A percentile compares a stretch with the other conserved stretches of the same genome.
phyloP scores from a whole-genome alignment of 2,113 vertebrate species.

The Mesitornis unicolor region DNA sequence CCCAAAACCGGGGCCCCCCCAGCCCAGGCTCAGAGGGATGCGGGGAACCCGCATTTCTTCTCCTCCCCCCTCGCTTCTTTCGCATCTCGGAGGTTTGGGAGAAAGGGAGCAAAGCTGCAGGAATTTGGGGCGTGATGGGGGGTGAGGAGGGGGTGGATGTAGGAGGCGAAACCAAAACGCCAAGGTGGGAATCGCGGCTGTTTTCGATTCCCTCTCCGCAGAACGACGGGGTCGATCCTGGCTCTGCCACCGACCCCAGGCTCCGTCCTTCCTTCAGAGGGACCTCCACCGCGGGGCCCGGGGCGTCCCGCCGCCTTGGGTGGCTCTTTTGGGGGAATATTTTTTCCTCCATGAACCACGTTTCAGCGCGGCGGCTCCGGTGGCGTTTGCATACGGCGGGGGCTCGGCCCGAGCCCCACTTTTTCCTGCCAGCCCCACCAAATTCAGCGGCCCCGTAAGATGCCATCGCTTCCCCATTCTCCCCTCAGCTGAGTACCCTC shows the following conservation, averaged over 20 bases:
- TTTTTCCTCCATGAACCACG: neutral
- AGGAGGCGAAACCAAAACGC: neutral
- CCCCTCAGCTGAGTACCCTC: neutral
- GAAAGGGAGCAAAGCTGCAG: neutral
- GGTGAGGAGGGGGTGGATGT: too few relatives aligned
- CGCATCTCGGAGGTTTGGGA: neutral
- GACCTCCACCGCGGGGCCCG: neutral
- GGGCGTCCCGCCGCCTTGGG: neutral
- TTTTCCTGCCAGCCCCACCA: neutral
- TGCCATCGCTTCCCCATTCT: neutral
- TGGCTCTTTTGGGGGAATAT: neutral
- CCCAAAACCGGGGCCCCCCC: accelerated
- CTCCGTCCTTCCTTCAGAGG: neutral
- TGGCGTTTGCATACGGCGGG: too few relatives aligned
- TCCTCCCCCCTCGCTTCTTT: neutral
- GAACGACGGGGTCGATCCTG: neutral
- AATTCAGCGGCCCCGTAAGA: neutral
- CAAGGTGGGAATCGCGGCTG: neutral
- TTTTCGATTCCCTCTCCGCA: neutral
- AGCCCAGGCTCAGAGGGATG: neutral
- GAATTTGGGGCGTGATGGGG: neutral
- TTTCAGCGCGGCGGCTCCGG: neutral
- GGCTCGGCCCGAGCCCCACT: neutral
- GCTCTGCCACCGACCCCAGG: neutral
- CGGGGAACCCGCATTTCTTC: neutral